phyloP scores from a whole-genome alignment of 2,113 vertebrate genomes.

The Plectropomus leopardus region DNA sequence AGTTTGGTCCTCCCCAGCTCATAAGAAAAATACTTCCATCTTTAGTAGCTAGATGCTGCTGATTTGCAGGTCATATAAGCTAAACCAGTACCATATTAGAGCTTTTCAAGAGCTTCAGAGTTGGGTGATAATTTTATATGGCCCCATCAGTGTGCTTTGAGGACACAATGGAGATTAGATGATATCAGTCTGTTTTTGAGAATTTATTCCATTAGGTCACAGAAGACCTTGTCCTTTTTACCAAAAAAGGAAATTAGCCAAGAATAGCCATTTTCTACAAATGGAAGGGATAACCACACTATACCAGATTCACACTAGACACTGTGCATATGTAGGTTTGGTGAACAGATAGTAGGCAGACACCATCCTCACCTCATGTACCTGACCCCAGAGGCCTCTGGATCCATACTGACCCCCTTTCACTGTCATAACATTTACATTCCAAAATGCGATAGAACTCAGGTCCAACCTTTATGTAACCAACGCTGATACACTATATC shows the following conservation, averaged over 20 bases:
- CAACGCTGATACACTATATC: background rate
- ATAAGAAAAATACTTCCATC: too few relatives aligned
- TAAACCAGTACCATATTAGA: background rate
- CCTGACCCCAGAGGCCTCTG: conserved; percentile 24
- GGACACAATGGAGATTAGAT: background rate
- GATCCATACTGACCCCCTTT: conserved; percentile 13
- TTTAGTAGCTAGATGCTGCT: background rate
- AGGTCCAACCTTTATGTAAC: conserved; percentile 10
- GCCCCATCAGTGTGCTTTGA: background rate
- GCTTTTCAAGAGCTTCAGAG: background rate
- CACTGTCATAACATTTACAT: conserved; percentile 66
- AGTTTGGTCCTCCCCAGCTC: too few relatives aligned
- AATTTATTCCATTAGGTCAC: background rate
- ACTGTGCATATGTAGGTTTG: background rate
- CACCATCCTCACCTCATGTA: background rate
- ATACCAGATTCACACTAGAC: background rate
- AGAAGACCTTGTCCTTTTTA: background rate
- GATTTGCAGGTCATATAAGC: background rate
- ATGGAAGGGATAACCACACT: background rate
- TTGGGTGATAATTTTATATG: background rate
- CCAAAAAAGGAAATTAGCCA: background rate
- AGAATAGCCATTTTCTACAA: background rate
- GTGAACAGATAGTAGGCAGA: conserved; percentile 29
- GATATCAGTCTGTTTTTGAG: background rate
- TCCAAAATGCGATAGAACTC: conserved; percentile 17